Evolutionary conservation across 2,888 invertebrate genomes (phyloP), one percentile per base, ranked within the genome.

Genomic region (Agrochola litura): DNA sequence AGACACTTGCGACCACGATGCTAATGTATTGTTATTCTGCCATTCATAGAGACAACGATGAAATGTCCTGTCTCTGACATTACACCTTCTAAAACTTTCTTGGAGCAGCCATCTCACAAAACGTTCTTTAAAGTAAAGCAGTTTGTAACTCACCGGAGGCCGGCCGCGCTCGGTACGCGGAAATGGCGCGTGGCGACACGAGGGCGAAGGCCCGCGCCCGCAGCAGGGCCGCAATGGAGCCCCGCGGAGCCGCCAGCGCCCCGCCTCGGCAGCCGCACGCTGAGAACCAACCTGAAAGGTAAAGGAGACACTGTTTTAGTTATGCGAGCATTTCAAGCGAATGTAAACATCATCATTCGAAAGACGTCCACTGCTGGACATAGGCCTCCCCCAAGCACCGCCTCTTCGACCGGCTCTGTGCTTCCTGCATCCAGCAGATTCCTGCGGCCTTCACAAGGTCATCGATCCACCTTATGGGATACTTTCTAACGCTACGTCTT

Each of bases 201-300:
- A 98, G 97, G 87, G 97, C 97, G 91, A 97, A 97, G 80, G 98
- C 98, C 83, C 98, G 97, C 89, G 98, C 98, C 65, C 98, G 96
- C 70, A 98, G 97, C 88, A 98, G 93, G 77, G 98, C 98, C 69
- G 98, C 97, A 46, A 98, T 95, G 73, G 97, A 97, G 77, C 97
- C 97, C 90, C 98, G 97, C 73, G 97, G 96, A 25, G 97, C 96
- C 76, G 98, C 98, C 85, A 97, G 97, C 77, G 97, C 97, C 68
- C 97, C 97, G 64, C 98, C 98, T 86, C 97, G 97, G 86, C 98
- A 98, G 67, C 97, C 97, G 79, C 97, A 97, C 79, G 97, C 95
- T 70, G 98, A 98, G 90, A 98, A 98, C 97, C 98, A 98, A 84
- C 98, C 98, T 98, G 96, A 0, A 92, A 87, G 83, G 16, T 6